phyloP scores from a whole-genome alignment of 2,888 invertebrate species.

The Agonum fuliginosum region DNA sequence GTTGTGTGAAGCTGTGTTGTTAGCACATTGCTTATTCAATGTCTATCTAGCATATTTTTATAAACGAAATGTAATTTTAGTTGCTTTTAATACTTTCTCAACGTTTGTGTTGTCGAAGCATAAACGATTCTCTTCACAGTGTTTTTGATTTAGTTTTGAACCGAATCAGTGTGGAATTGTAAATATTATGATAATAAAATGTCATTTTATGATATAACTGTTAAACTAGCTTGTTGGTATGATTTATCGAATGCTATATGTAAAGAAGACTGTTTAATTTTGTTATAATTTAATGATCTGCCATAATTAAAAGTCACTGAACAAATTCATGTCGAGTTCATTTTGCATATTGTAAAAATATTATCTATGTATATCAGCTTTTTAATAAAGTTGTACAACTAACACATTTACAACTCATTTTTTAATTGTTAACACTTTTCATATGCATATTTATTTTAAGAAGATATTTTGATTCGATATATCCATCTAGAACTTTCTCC shows the following conservation, averaged over 20 bases:
- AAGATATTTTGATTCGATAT: no score
- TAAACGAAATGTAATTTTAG: slow-evolving; percentile 17
- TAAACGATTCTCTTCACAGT: slow-evolving; percentile 2
- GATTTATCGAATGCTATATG: slow-evolving; percentile 5
- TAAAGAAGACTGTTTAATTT: slow-evolving; percentile 28
- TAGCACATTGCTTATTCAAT: slow-evolving; percentile 5
- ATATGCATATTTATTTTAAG: no score
- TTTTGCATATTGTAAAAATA: slow-evolving; percentile 58
- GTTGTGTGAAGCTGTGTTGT: background rate
- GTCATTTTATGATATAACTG: slow-evolving; percentile 11
- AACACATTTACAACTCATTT: background rate
- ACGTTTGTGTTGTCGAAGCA: background rate
- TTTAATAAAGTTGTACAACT: slow-evolving; percentile 52
- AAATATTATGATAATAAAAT: slow-evolving; percentile 37
- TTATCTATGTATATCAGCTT: slow-evolving; percentile 52
- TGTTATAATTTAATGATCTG: background rate
- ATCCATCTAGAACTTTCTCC: no score
- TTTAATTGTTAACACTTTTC: no score
- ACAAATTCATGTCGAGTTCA: slow-evolving; percentile 34
- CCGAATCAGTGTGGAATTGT: slow-evolving; percentile 40
- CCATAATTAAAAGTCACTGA: slow-evolving; percentile 12
- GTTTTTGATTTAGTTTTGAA: slow-evolving; percentile 32
- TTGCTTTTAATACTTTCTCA: background rate
- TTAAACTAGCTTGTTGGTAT: slow-evolving; percentile 3
- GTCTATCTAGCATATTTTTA: slow-evolving; percentile 10